phyloP scores from a whole-genome alignment of 2,113 vertebrate species.

The Dendropsophus ebraccatus region DNA sequence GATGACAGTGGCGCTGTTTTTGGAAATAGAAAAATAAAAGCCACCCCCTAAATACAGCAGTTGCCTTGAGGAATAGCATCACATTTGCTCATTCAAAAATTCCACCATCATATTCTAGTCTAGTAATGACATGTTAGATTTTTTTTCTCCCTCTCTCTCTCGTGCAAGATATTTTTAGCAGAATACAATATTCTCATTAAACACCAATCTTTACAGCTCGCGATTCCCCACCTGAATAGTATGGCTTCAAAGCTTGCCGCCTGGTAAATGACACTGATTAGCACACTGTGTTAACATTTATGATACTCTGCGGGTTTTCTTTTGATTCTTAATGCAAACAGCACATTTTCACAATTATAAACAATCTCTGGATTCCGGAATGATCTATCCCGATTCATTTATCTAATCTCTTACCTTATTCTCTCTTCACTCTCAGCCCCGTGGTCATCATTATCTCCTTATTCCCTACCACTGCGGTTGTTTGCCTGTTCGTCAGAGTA shows the following conservation, averaged over 20 bases:
- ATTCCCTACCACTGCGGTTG: not conserved
- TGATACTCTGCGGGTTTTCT: conserved; percentile 58
- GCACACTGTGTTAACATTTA: conserved; percentile 57
- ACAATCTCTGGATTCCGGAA: not conserved
- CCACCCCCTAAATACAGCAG: conserved; percentile 6
- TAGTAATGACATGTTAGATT: not conserved
- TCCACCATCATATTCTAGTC: conserved; percentile 7
- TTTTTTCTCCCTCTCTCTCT: conserved; percentile 25
- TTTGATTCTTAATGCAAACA: conserved; percentile 5
- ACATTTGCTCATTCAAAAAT: conserved; percentile 17
- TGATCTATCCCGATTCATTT: conserved; percentile 48
- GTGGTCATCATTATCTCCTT: conserved; percentile 28
- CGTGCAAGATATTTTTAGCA: conserved; percentile 57
- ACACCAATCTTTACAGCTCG: conserved; percentile 50
- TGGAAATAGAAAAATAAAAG: not conserved
- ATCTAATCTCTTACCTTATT: conserved; percentile 13
- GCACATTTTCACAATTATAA: conserved; percentile 57
- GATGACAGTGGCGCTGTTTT: not conserved
- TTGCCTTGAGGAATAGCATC: not conserved
- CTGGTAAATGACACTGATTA: conserved; percentile 58
- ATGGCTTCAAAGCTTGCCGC: conserved; percentile 44
- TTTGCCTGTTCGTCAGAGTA: not conserved
- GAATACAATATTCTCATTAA: conserved; percentile 49
- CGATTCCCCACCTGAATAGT: conserved; percentile 47
- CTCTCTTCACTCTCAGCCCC: not conserved